These are phyloP conservation scores for Dorcus hopei DNA, from an alignment of 2,888 invertebrate species.

Conservation along the genomic window DNA sequence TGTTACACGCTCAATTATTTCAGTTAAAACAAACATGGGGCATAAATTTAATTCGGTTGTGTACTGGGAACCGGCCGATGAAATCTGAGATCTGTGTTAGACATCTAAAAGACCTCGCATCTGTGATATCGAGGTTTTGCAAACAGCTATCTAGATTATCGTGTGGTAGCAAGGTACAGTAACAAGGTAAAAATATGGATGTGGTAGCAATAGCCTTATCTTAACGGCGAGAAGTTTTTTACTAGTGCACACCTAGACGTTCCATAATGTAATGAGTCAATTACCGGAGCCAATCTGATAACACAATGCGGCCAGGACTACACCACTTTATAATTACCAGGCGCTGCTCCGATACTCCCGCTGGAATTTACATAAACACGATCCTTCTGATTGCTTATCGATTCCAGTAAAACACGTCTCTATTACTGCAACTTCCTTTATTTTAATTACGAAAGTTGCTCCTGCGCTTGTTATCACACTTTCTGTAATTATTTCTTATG, in stretches of 20 bases:
- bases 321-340: slow-evolving; percentile 46
- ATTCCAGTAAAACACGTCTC: slow-evolving; percentile 24
- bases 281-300: slow-evolving; percentile 47
- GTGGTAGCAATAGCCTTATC: slow-evolving; percentile 38
- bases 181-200: slow-evolving; percentile 37
- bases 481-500: slow-evolving; percentile 5
- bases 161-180: slow-evolving; percentile 28
- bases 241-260: slow-evolving; percentile 47
- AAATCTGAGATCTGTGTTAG: slow-evolving; percentile 21
- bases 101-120: slow-evolving; percentile 16
- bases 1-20: background rate
- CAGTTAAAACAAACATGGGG: slow-evolving; percentile 4
- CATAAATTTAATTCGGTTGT: no score
- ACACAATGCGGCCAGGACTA: slow-evolving; percentile 42
- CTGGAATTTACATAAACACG: slow-evolving; percentile 48
- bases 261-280: slow-evolving; percentile 49
- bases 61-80: background rate
- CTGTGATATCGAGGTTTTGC: slow-evolving; percentile 30
- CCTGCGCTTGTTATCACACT: slow-evolving; percentile 3
- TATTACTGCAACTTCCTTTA: slow-evolving; percentile 21
- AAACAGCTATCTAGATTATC: slow-evolving; percentile 40
- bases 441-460: slow-evolving; percentile 13
- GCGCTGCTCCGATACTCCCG: slow-evolving; percentile 37
- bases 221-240: slow-evolving; percentile 48
- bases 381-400: slow-evolving; percentile 45